These are phyloP conservation scores for Salpingus planirostris DNA, from an alignment of 2,888 invertebrate species.

Conservation along the genomic window DNA sequence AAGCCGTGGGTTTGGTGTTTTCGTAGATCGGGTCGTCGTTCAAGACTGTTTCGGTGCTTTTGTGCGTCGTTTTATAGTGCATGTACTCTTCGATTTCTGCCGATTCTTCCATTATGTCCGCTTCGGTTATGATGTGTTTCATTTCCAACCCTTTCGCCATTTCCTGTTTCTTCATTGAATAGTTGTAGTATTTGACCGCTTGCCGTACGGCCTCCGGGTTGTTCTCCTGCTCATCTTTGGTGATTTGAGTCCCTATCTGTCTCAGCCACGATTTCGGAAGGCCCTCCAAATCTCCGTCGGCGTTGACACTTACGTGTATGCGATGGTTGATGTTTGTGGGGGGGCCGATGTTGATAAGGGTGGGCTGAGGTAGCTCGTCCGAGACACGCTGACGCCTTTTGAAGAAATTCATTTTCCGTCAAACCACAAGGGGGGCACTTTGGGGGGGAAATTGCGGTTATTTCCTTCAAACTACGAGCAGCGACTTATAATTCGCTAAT, in stretches of 20 bases:
- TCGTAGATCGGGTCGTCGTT: slow-evolving; percentile 8
- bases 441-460: no score
- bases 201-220: slow-evolving; percentile 86
- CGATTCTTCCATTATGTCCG: slow-evolving; percentile 74
- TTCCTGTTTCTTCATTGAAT: slow-evolving; percentile 74
- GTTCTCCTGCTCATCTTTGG: slow-evolving; percentile 76
- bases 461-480: no score
- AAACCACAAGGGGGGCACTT: no score
- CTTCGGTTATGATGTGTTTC: slow-evolving; percentile 74
- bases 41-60: slow-evolving; percentile 46
- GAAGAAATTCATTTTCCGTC: no score
- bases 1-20: slow-evolving; percentile 7
- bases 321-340: slow-evolving; percentile 81
- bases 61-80: slow-evolving; percentile 62
- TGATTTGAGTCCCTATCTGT: slow-evolving; percentile 73
- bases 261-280: slow-evolving; percentile 76
- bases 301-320: slow-evolving; percentile 80
- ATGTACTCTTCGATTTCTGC: slow-evolving; percentile 70
- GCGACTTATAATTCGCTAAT: no score
- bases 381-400: no score
- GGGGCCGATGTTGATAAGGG: slow-evolving; percentile 68
- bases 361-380: no score
- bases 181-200: slow-evolving; percentile 85
- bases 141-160: slow-evolving; percentile 53
- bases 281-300: slow-evolving; percentile 77